A percentile compares a stretch with the other conserved stretches of the same genome.
phyloP scores from a whole-genome alignment of 2,888 invertebrate species.

The Drosophila paucipuncta region DNA sequence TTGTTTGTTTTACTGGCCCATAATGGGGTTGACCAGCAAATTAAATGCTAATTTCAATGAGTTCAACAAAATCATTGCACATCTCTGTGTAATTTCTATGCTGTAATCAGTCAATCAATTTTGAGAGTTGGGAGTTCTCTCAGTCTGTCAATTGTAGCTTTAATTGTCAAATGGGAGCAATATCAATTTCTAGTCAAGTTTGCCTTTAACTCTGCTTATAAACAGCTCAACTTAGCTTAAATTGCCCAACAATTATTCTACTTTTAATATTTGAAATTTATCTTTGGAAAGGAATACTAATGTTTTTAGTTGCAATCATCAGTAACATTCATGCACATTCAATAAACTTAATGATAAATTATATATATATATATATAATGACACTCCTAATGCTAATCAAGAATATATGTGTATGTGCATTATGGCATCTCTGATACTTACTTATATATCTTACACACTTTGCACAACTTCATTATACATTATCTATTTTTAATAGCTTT shows the following conservation, averaged over 20 bases:
- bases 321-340: no score
- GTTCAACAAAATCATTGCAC: constrained; percentile 2
- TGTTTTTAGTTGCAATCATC: no score
- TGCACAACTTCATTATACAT: not conserved
- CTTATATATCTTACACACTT: not conserved
- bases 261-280: not conserved
- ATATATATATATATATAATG: no score
- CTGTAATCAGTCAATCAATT: not conserved
- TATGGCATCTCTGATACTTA: not conserved
- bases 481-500: not conserved
- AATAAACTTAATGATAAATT: no score
- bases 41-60: constrained; percentile 10
- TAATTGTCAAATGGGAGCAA: not conserved
- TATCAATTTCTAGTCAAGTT: not conserved
- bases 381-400: not conserved
- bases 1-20: not conserved
- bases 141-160: not conserved
- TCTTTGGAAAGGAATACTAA: no score
- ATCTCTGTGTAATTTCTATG: not conserved
- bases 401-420: not conserved
- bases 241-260: not conserved
- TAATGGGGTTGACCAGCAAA: not conserved
- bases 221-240: not conserved
- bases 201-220: not conserved
- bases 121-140: not conserved